Base-by-base conservation (phyloP, 2,888 invertebrate genomes). In the Ametastegia equiseti region DNA sequence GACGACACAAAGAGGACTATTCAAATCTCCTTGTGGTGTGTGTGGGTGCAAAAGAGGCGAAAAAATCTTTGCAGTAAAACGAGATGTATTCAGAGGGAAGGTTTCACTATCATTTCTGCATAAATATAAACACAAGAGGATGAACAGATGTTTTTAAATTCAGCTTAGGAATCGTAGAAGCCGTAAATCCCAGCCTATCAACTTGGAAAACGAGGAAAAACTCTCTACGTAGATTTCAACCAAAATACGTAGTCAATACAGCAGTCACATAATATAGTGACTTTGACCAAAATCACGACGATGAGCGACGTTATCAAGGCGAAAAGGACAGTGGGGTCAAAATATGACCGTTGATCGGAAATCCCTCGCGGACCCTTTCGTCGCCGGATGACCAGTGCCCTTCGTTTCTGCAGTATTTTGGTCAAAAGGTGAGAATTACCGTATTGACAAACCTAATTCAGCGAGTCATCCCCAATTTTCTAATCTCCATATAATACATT, bases 1-100 rank as follows among this genome's bases (percentile, higher is more conserved):
- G 36, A 54, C 36, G 75, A 36, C 54, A 54, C 75, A 75, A 75
- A 36, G 54, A 36, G 45, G 33, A 54, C 50, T 54, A 75, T 75
- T 54, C 75, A 75, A 75, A 75, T 75, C 50, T 36, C 36, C 4
- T 54, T 11, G 54, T n/a, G 75, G 30, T 33, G 39, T 6, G n/a
- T 9, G 39, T 4, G 27, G 39, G 65, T 60, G 30, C 60, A 27
- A 75, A 19, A 36, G 36, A 36, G 36, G 11, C 19, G 27, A 9
- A 33, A 54, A 54, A 54, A 54, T 75, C 50, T 54, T 36, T 45
- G 30, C 75, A 30, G 50, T 54, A 19, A 54, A 75, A 75, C 19
- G 36, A 7, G 19, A 19, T 54, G 36, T 36, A 50, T 36, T 75
- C 50, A 75, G 7, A 9, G 15, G 19, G 5, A 11, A 39, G 19